Base-by-base conservation (phyloP, 2,797 vertebrate genomes). In the Danionella dracula region DNA sequence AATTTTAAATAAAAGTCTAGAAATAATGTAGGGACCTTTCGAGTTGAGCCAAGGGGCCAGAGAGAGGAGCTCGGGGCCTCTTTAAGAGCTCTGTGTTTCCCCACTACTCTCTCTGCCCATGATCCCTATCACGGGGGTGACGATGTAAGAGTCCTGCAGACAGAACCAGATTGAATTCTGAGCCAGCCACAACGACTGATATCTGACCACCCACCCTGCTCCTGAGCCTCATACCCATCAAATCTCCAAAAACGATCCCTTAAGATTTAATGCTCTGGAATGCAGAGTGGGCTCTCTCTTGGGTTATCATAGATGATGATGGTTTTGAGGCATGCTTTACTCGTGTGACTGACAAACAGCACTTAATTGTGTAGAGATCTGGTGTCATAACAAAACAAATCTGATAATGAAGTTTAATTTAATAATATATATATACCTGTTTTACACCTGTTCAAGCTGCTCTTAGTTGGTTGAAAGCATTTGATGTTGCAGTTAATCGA, bases 131-230 rank as follows among this genome's bases (percentile, higher is more conserved):
- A 73, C 81, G 72, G 73, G 76, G 79, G 87, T 82, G 81, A 81
- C 55, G 80, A 83, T 59, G 74, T 78, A 81, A 74, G 67, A 79
- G 72, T 72, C 58, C 75, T 67, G 55, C 76, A 56, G 81, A 81
- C 80, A 79, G 75, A 82, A 80, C 72, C 73, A 77, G 79, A 65
- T 72, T 77, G 80, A 77, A 78, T 84, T 82, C 82, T 79, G 77
- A 75, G 84, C 85, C 81, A 71, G 74, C 81, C 79, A 79, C 78
- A 83, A 84, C 74, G 76, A 82, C 82, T 82, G 83, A 82, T 79
- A 82, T 73, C 81, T 81, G 79, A 71, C 86, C 86, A 85, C 85
- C 85, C 84, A 85, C 82, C 70, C 60, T 59, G 73, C 56, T 27
- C 17, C 31, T 32, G 40, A 58, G 32, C 54, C 45, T 40, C 62